phyloP scores from a whole-genome alignment of 2,113 vertebrate genomes.

The Chaetodon auriga region DNA sequence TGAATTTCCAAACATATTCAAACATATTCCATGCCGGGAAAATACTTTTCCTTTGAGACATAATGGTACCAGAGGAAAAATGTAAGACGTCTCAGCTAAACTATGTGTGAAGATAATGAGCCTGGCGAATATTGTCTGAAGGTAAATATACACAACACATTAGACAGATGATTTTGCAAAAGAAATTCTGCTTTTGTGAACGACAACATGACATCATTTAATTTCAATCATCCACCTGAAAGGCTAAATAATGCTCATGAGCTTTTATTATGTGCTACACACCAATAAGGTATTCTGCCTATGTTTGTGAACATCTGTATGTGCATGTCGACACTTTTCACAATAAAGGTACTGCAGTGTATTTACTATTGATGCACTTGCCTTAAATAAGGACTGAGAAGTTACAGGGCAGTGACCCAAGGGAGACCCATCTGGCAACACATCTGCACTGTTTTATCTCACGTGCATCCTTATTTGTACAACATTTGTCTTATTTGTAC shows the following conservation, averaged over 20 bases:
- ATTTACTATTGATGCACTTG: slow-evolving; percentile 3
- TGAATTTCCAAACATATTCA: neutral
- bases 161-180: too few relatives aligned
- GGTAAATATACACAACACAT: neutral
- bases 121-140: neutral
- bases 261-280: neutral
- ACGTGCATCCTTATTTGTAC: neutral
- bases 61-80: neutral
- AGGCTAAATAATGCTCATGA: neutral
- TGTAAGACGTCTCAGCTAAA: neutral
- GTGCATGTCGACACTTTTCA: neutral
- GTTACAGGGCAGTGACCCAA: slow-evolving; percentile 2
- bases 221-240: neutral
- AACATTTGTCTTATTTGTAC: slow-evolving; percentile 28
- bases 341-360: neutral
- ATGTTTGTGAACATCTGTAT: neutral
- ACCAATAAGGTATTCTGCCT: neutral
- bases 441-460: neutral
- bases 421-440: slow-evolving; percentile 11
- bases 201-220: neutral
- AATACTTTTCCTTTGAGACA: neutral
- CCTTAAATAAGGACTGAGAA: neutral
- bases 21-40: neutral
- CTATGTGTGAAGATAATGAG: neutral
- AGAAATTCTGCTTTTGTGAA: neutral